A percentile compares a stretch with the other conserved stretches of the same genome.
Evolutionary conservation across 2,888 invertebrate genomes (phyloP).

Genomic region (Phalera bucephala): DNA sequence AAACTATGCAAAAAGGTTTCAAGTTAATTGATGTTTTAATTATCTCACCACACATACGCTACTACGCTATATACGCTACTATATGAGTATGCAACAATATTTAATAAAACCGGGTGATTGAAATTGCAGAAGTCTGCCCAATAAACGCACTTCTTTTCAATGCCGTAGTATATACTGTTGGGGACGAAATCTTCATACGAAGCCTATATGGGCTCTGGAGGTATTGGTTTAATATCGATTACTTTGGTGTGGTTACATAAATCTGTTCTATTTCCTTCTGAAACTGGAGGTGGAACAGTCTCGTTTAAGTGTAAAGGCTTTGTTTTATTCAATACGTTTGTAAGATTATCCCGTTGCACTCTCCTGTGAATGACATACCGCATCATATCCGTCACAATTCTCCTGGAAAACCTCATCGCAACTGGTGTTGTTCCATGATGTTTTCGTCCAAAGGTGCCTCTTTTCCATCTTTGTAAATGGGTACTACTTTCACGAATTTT

Average conservation of each 20-base stretch:
- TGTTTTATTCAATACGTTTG: no score
- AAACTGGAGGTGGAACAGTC: no score
- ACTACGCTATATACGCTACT: no score
- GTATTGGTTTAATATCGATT: neutral
- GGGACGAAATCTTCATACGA: conserved; percentile 8
- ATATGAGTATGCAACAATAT: no score
- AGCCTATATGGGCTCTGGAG: neutral
- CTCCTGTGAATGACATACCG: neutral
- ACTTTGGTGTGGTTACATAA: neutral
- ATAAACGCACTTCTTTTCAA: conserved; percentile 21
- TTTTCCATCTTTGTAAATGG: neutral
- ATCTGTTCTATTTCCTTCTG: neutral
- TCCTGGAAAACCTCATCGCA: conserved; percentile 3
- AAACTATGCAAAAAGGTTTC: no score
- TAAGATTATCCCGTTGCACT: no score
- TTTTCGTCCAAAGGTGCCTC: neutral
- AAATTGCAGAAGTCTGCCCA: conserved; percentile 15
- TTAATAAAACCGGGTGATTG: no score
- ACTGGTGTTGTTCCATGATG: conserved; percentile 1
- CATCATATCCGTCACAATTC: neutral
- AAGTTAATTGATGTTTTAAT: no score
- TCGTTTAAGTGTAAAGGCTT: no score
- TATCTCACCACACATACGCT: no score
- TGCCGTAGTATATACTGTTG: conserved; percentile 19
- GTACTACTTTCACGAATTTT: conserved; percentile 1